A percentile compares a stretch with the other conserved stretches of the same genome.
These are phyloP conservation scores for Gastrophysa polygoni DNA, from an alignment of 2,888 invertebrate genomes.

Conservation along the genomic window DNA sequence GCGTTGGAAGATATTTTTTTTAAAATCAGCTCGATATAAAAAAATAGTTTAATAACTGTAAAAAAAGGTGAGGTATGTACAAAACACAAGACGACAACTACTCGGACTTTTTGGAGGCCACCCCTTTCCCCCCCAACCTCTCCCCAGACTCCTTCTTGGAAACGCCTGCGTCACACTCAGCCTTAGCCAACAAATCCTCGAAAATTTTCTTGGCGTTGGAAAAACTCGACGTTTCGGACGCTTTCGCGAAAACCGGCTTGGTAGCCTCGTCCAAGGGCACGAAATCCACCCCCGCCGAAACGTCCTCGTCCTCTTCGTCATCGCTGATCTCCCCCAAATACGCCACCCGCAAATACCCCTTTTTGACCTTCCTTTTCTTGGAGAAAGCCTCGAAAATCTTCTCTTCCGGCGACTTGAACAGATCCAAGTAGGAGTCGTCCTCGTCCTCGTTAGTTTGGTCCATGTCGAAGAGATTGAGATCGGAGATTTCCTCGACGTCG, in stretches of 20 bases:
- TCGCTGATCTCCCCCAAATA: conserved; percentile 31
- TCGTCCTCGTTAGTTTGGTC: conserved; percentile 31
- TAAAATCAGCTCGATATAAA: no score
- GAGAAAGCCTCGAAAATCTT: conserved; percentile 42
- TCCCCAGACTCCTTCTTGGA: conserved; percentile 14
- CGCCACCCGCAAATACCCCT: conserved; percentile 25
- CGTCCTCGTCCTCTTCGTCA: conserved; percentile 21
- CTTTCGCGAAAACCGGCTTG: conserved; percentile 34
- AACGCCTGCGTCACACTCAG: neutral
- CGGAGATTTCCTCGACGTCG: conserved; percentile 28
- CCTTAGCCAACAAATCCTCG: conserved; percentile 38
- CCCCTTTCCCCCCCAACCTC: no score
- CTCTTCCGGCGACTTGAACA: conserved; percentile 39
- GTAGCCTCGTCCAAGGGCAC: conserved; percentile 41
- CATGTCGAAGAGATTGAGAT: conserved; percentile 37
- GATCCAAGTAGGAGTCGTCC: conserved; percentile 35
- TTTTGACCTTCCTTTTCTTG: conserved; percentile 25
- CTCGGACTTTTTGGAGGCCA: no score
- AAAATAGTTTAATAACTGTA: no score
- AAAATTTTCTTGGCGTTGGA: conserved; percentile 48
- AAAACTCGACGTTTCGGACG: conserved; percentile 38
- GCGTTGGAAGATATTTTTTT: no score
- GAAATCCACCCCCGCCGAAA: conserved; percentile 32
- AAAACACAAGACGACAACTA: no score
- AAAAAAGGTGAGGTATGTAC: no score